Evolutionary conservation across 1,140 invertebrate genomes (phyloP).

Genomic region (Penaeus indicus): DNA sequence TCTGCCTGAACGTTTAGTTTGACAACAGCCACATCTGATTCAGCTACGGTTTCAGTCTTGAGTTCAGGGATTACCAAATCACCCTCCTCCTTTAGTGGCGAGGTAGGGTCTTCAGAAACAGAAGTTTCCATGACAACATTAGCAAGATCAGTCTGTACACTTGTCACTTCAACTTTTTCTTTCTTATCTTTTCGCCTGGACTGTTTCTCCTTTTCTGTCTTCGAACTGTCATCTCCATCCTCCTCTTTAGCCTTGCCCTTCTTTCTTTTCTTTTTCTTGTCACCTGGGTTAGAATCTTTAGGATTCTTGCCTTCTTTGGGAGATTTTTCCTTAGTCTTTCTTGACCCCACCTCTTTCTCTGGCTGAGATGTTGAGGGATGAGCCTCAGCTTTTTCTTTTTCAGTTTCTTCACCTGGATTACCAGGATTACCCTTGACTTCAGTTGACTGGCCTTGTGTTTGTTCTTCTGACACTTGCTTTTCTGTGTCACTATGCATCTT

Average conservation of each 20-base stretch:
- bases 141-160: conserved; percentile 45
- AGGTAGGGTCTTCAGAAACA: conserved; percentile 32
- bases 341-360: not conserved
- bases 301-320: not conserved
- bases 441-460: not conserved
- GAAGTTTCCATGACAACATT: conserved; percentile 48
- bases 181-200: conserved; percentile 30
- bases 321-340: not conserved
- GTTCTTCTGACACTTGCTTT: not conserved
- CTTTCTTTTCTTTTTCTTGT: conserved; percentile 37
- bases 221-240: conserved; percentile 22
- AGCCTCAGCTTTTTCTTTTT: too few species aligned
- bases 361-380: not conserved
- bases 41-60: conserved; percentile 30
- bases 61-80: not conserved
- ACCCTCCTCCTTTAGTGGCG: conserved; percentile 25
- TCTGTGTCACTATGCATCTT: conserved; percentile 36
- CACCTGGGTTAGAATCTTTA: not conserved
- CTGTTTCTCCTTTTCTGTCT: conserved; percentile 26
- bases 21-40: conserved; percentile 51
- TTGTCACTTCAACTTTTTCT: conserved; percentile 29
- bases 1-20: conserved; percentile 18
- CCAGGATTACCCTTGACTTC: not conserved
- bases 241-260: conserved; percentile 16
- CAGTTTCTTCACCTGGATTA: not conserved